Evolutionary conservation across 1,140 invertebrate species (phyloP).

Genomic region (Campoletis sonorensis): DNA sequence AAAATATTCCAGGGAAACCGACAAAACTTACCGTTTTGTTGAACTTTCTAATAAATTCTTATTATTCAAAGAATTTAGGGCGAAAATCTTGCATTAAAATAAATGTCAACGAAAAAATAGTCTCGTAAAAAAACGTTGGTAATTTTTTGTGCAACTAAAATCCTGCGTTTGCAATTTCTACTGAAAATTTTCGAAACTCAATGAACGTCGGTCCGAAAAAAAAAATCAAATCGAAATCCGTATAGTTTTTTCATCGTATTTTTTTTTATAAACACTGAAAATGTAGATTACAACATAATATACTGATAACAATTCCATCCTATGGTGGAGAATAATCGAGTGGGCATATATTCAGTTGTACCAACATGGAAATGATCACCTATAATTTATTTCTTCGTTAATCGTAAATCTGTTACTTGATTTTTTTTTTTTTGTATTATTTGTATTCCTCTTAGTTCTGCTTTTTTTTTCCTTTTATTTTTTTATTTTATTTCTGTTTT

Average conservation of each 20-base stretch:
- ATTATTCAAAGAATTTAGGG: too few relatives aligned
- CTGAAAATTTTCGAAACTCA: too few relatives aligned
- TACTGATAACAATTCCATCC: slow-evolving; percentile 71
- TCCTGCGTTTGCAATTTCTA: too few relatives aligned
- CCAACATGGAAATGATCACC: slow-evolving; percentile 70
- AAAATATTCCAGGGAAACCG: too few relatives aligned
- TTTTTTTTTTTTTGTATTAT: background rate
- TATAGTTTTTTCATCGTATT: background rate
- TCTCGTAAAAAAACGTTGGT: too few relatives aligned
- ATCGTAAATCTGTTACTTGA: background rate
- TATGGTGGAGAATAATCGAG: slow-evolving; percentile 62
- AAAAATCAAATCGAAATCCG: slow-evolving; percentile 34
- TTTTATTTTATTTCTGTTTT: background rate
- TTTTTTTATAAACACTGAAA: slow-evolving; percentile 70
- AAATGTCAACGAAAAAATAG: too few relatives aligned
- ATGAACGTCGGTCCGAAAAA: too few relatives aligned
- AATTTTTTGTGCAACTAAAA: too few relatives aligned
- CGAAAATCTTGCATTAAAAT: too few relatives aligned
- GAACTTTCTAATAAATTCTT: too few relatives aligned
- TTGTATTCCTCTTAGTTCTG: slow-evolving; percentile 10
- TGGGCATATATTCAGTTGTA: slow-evolving; percentile 70
- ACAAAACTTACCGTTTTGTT: too few relatives aligned
- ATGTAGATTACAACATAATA: slow-evolving; percentile 73
- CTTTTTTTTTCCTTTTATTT: background rate
- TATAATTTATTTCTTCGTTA: slow-evolving; percentile 55